These are phyloP conservation scores for Phaonia tiefii DNA, from an alignment of 2,888 invertebrate genomes.

Conservation along the genomic window DNA sequence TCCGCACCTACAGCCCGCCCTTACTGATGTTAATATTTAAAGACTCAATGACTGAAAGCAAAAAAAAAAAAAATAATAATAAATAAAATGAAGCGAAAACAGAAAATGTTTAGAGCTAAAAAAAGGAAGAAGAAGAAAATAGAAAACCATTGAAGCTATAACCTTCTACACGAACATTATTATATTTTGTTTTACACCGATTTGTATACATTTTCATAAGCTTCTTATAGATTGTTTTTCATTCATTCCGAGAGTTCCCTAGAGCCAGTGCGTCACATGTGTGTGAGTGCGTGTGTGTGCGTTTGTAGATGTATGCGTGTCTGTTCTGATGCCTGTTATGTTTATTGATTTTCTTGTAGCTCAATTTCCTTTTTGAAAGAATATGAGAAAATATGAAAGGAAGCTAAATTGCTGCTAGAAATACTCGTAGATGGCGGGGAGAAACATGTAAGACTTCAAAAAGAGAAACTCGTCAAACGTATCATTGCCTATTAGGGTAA, in stretches of 20 bases:
- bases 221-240: slow-evolving; percentile 38
- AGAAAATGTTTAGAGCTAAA: too few relatives aligned
- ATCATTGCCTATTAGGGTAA: slow-evolving; percentile 48
- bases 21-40: too few relatives aligned
- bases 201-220: slow-evolving; percentile 33
- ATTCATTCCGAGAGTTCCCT: slow-evolving; percentile 10
- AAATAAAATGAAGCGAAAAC: too few relatives aligned
- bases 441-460: not conserved
- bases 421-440: too few relatives aligned
- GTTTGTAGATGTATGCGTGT: too few relatives aligned
- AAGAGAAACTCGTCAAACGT: slow-evolving; percentile 35
- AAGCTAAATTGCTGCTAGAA: too few relatives aligned
- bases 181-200: not conserved
- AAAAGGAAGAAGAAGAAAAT: too few relatives aligned
- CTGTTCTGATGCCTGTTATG: not conserved
- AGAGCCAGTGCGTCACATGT: slow-evolving; percentile 2
- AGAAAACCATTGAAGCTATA: not conserved
- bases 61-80: too few relatives aligned
- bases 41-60: too few relatives aligned
- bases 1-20: too few relatives aligned
- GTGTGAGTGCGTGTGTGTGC: too few relatives aligned
- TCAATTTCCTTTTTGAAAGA: slow-evolving; percentile 36
- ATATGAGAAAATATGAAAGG: not conserved
- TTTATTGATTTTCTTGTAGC: slow-evolving; percentile 44
- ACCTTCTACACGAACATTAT: not conserved